Percentiles rank a stretch among this genome's conserved stretches.
phyloP scores from a whole-genome alignment of 2,113 vertebrate genomes.

The Sphyrna mokarran region DNA sequence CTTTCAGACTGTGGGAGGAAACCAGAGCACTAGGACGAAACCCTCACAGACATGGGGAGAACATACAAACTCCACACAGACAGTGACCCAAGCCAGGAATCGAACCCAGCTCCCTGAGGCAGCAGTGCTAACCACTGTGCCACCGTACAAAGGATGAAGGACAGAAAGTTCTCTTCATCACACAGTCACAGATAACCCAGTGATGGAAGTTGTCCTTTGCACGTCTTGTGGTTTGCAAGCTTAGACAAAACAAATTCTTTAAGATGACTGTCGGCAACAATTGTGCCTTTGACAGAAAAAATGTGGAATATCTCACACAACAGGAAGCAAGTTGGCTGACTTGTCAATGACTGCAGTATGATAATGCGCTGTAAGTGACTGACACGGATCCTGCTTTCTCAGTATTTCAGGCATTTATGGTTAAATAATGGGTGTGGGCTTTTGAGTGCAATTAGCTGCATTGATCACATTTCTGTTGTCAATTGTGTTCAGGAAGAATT shows the following conservation, averaged over 20 bases:
- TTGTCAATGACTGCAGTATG: background rate
- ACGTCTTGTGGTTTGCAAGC: background rate
- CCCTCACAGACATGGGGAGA: too few relatives aligned
- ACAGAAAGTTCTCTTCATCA: background rate
- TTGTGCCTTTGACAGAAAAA: constrained; percentile 41
- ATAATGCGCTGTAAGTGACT: constrained; percentile 8
- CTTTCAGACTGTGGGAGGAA: too few relatives aligned
- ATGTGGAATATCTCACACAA: constrained; percentile 35
- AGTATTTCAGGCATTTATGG: constrained; percentile 28
- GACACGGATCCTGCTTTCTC: constrained; percentile 16
- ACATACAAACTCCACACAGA: too few relatives aligned
- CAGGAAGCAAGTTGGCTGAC: constrained; percentile 24
- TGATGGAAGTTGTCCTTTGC: background rate
- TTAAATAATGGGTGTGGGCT: background rate
- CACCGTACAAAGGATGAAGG: too few relatives aligned
- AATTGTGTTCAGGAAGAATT: background rate
- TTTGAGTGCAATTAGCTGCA: constrained; percentile 37
- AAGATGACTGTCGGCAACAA: constrained; percentile 44
- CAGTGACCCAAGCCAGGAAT: too few relatives aligned
- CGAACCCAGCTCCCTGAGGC: too few relatives aligned
- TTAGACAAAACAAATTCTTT: background rate
- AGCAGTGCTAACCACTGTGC: too few relatives aligned
- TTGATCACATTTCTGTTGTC: background rate
- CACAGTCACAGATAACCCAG: background rate
- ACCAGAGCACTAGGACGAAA: too few relatives aligned